Evolutionary conservation across 1,140 invertebrate genomes (phyloP), one percentile per base, ranked within the genome.

Genomic region (Drosophila simulans): DNA sequence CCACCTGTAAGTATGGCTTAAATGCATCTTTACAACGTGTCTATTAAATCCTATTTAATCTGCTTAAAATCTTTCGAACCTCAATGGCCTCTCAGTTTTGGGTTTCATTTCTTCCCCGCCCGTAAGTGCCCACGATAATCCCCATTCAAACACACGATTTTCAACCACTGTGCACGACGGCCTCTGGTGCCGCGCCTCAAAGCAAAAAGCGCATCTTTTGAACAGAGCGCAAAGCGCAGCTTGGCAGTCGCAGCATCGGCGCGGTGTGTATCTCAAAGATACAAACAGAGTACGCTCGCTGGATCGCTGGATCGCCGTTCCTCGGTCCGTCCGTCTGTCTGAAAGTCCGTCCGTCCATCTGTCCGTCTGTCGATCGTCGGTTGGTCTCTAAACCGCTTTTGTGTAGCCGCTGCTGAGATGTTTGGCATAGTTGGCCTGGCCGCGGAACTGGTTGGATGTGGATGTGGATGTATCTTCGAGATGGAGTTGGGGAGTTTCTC

Each of bases 141-240:
- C 34, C 52, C 45, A 49, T n/a, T 68, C 20, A 56, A 42, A 55
- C 46, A 42, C 10, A 31, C 20, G 46, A 34, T 42, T 40, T 66
- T 48, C 70, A 43, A 22, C 48, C 84, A 88, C 83, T 80, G 84
- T 88, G 63, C 34, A 72, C 53, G 74, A 72, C 56, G 74, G 83
- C 56, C 74, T 74, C 53, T 70, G 48, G 52, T 68, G 79, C 65
- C 84, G 83, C 64, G 74, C 74, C 75, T 86, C 80, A 80, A 88
- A 89, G 83, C 84, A 65, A 84, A 88, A 88, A 89, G 84, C 83
- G 83, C 83, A 88, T 88, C 83, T 88, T 88, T 88, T 88, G 83
- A 88, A 84, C 80, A 75, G 72, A 72, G 80, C 80, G 79, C 79
- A 82, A 82, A 86, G 83, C 84, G 80, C 80, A 77, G 80, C 84